A percentile compares a stretch with the other conserved stretches of the same genome.
phyloP scores from a whole-genome alignment of 1,140 invertebrate genomes.

The Brachionus angularis region DNA sequence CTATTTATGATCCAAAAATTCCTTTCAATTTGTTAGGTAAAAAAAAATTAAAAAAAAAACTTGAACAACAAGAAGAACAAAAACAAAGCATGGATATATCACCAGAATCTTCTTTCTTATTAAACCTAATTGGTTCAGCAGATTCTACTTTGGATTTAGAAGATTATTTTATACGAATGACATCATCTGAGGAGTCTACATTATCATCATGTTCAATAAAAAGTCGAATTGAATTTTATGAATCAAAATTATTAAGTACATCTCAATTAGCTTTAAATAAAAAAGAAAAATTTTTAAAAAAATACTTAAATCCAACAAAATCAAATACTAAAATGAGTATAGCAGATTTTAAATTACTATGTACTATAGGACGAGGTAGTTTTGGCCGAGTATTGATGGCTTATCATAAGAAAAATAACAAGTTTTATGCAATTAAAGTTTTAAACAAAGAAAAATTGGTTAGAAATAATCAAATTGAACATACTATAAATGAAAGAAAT shows the following conservation, averaged over 20 bases:
- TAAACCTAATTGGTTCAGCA: background rate
- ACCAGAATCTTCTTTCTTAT: background rate
- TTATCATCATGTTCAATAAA: background rate
- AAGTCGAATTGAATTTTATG: background rate
- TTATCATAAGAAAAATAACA: slow-evolving; percentile 7
- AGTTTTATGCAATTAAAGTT: slow-evolving; percentile 40
- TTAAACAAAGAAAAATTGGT: slow-evolving; percentile 31
- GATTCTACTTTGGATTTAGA: too few relatives aligned
- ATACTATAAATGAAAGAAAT: slow-evolving; percentile 88
- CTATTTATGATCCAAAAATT: background rate
- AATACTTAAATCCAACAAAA: slow-evolving; percentile 14
- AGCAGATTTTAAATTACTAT: slow-evolving; percentile 6
- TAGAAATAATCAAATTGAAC: slow-evolving; percentile 88
- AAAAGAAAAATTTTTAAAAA: background rate
- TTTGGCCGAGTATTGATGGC: slow-evolving; percentile 40
- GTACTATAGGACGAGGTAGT: slow-evolving; percentile 21
- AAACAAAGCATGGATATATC: background rate
- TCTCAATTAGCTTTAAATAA: background rate
- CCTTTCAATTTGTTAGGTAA: background rate
- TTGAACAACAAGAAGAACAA: background rate
- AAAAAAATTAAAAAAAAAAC: slow-evolving; percentile 1
- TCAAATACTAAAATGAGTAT: background rate
- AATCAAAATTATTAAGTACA: background rate
- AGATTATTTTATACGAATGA: too few relatives aligned
- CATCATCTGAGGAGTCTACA: too few relatives aligned